Base-by-base conservation (phyloP, 2,113 vertebrate species). In the Oenanthe oenanthe region DNA sequence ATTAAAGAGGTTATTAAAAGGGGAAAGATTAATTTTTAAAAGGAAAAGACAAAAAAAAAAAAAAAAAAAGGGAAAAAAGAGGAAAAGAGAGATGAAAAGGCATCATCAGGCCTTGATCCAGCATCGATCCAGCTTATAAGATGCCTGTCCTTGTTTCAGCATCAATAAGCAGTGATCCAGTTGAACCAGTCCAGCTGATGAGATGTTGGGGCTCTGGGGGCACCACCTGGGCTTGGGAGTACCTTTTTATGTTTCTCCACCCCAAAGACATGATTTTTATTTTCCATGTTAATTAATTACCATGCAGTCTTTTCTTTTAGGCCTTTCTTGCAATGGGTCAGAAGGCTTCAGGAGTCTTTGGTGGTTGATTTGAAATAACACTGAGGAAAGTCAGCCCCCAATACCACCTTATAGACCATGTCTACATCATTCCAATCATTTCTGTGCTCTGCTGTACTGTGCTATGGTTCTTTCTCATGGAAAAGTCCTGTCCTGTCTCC, bases 191-290 rank as follows among this genome's bases (percentile, higher is more conserved):
- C 47, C 25, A 45, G 47, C 24, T 47, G 47, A 40, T 60, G 38
- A 74, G n/a, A 53, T 40, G 7, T 53, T 20, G 0, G 0, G 40
- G 53, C 10, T 45, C 38, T 38, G 13, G 28, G 24, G 53, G 4
- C 19, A 53, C 29, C 7, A 7, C 13, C 16, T 73, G 29, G 32
- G 7, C 24, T 51, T 47, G 20, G n/a, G 21, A 42, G 22, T 51
- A 58, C 5, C 5, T 32, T 73, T 65, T 45, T n/a, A 73, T 22
- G 38, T 45, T 76, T 60, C 54, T 68, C 32, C 9, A 26, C 26
- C 9, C 54, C 14, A n/a, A 68, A n/a, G 9, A 32, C 17, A 61
- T 1, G 1, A 60, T 81, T 40, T 29, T 67, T n/a, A 60, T 43
- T 74, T 67, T 45, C 43, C 17, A 21, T 25, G 9, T 38, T 45